A percentile compares a stretch with the other conserved stretches of the same genome.
Evolutionary conservation across 2,797 vertebrate species (phyloP).

Genomic region (Schizopygopsis malacanthus): DNA sequence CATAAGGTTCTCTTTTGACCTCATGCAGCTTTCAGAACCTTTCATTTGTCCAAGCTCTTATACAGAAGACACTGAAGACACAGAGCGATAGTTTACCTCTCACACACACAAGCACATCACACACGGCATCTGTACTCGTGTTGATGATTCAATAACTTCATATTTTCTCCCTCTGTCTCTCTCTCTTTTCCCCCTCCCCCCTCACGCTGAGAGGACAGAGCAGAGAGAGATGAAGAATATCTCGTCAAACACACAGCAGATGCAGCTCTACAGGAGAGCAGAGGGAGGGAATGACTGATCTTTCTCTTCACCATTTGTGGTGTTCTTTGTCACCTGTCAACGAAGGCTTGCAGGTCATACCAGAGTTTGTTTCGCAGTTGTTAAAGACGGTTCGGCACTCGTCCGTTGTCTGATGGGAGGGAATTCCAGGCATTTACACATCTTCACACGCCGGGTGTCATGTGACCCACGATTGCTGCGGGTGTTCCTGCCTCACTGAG

Average conservation of each 20-base stretch:
- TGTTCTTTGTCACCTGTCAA: conserved; percentile 56
- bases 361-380: conserved; percentile 15
- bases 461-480: background rate
- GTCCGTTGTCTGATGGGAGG: background rate
- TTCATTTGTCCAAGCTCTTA: background rate
- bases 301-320: conserved; percentile 30
- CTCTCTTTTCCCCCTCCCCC: conserved; percentile 15
- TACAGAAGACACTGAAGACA: background rate
- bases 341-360: conserved; percentile 16
- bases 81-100: background rate
- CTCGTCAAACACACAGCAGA: conserved; percentile 75
- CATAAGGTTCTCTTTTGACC: background rate
- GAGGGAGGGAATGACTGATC: conserved; percentile 45
- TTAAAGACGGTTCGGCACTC: background rate
- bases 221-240: conserved; percentile 80
- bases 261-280: conserved; percentile 45
- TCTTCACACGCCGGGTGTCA: background rate
- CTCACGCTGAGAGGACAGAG: conserved; percentile 13
- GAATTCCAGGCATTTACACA: background rate
- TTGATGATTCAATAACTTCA: background rate
- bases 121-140: conserved; percentile 33
- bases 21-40: background rate
- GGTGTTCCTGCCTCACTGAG: background rate
- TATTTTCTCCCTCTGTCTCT: conserved; percentile 4
- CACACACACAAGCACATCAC: conserved; percentile 33